A percentile compares a stretch with the other conserved stretches of the same genome.
These are phyloP conservation scores for Temnothorax curvispinosus DNA, from an alignment of 1,140 invertebrate species.

Conservation along the genomic window DNA sequence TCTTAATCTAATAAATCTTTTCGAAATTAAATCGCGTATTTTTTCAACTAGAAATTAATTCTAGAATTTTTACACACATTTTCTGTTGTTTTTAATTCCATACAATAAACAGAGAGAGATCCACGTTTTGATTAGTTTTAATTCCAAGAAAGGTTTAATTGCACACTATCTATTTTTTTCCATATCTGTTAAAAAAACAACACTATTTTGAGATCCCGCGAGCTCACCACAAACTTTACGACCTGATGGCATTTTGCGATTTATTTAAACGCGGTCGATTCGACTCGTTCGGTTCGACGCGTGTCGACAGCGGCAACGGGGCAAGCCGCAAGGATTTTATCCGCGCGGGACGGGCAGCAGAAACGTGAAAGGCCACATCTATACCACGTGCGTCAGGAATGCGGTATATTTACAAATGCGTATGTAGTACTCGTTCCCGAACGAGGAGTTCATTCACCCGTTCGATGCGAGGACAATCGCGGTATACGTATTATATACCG, in stretches of 20 bases:
- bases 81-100: background rate
- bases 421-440: constrained; percentile 65
- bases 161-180: background rate
- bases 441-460: constrained; percentile 69
- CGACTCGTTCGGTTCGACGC: constrained; percentile 8
- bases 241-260: background rate
- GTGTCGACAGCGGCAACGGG: background rate
- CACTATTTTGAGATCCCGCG: background rate
- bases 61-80: background rate
- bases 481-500: background rate
- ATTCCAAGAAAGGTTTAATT: background rate
- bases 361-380: constrained; percentile 76
- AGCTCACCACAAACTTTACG: background rate
- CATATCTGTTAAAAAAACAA: background rate
- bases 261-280: constrained; percentile 33
- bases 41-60: background rate
- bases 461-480: constrained; percentile 30
- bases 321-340: constrained; percentile 36
- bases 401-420: constrained; percentile 78
- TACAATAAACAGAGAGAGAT: background rate
- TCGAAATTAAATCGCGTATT: background rate
- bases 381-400: constrained; percentile 66
- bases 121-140: background rate
- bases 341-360: constrained; percentile 36
- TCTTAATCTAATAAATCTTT: background rate